These are phyloP conservation scores for Hormaphis cornu DNA, from an alignment of 1,140 invertebrate genomes.

Conservation along the genomic window DNA sequence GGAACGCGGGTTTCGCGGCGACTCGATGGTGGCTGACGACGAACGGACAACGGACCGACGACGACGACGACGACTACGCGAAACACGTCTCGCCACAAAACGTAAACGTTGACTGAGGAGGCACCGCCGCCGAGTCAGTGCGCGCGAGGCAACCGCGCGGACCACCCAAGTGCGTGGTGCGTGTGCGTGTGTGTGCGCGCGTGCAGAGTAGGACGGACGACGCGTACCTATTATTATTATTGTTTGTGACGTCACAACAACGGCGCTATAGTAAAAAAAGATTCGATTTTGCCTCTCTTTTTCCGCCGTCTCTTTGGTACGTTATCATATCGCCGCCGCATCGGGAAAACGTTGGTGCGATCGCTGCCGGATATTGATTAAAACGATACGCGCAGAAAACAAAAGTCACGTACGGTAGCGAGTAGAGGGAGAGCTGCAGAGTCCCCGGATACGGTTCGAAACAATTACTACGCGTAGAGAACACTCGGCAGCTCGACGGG, in stretches of 20 bases:
- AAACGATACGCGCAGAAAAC: too few species aligned
- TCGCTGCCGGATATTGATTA: too few species aligned
- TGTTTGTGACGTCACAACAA: conserved; percentile 14
- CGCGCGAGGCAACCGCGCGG: conserved; percentile 3
- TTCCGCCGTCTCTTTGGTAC: not conserved
- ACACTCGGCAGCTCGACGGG: too few species aligned
- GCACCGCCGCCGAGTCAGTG: too few species aligned
- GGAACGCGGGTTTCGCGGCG: too few species aligned
- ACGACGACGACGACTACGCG: not conserved
- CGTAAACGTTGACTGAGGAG: conserved; percentile 19
- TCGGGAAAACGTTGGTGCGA: too few species aligned
- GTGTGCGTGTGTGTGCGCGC: not conserved
- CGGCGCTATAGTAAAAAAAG: not conserved
- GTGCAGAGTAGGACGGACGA: not conserved
- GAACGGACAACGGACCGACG: not conserved
- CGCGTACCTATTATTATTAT: too few species aligned
- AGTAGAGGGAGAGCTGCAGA: too few species aligned
- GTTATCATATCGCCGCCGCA: not conserved
- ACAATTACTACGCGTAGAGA: too few species aligned
- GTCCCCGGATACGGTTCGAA: too few species aligned
- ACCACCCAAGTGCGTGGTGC: conserved; percentile 18
- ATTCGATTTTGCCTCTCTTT: not conserved
- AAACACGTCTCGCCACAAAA: conserved; percentile 24
- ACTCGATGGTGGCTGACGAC: too few species aligned
- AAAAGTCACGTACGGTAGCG: too few species aligned